phyloP scores from a whole-genome alignment of 1,140 invertebrate genomes.

The Eumeta japonica region DNA sequence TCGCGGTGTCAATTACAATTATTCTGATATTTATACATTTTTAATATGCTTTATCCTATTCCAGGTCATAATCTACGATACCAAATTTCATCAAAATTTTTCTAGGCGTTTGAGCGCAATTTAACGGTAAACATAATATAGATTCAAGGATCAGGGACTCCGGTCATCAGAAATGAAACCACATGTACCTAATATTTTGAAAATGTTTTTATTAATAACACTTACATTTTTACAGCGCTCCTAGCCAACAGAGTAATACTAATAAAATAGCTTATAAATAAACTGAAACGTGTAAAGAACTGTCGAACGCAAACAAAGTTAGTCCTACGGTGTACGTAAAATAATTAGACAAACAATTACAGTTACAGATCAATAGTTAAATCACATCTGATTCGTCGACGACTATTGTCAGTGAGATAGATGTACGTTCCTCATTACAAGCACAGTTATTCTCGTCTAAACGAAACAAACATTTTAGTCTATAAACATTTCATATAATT shows the following conservation, averaged over 20 bases:
- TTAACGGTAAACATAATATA: no score
- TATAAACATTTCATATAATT: constrained; percentile 59
- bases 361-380: constrained; percentile 39
- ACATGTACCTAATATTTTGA: constrained; percentile 52
- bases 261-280: constrained; percentile 18
- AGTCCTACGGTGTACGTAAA: constrained; percentile 52
- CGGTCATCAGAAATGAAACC: constrained; percentile 51
- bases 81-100: no score
- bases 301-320: constrained; percentile 55
- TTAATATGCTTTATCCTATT: no score
- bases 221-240: constrained; percentile 58
- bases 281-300: constrained; percentile 54
- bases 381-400: no score
- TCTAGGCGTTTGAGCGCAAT: no score
- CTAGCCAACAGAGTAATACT: constrained; percentile 58
- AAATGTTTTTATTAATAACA: constrained; percentile 58
- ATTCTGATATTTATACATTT: no score
- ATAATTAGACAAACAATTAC: constrained; percentile 46
- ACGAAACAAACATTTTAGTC: constrained; percentile 54
- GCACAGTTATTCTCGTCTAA: constrained; percentile 50
- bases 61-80: no score
- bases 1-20: no score
- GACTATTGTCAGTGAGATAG: constrained; percentile 49
- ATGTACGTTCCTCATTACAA: constrained; percentile 41
- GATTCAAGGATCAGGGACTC: no score